Percentiles rank a stretch among this genome's conserved stretches.
phyloP scores from a whole-genome alignment of 1,140 invertebrate species.

The Pseudomyrmex gracilis region DNA sequence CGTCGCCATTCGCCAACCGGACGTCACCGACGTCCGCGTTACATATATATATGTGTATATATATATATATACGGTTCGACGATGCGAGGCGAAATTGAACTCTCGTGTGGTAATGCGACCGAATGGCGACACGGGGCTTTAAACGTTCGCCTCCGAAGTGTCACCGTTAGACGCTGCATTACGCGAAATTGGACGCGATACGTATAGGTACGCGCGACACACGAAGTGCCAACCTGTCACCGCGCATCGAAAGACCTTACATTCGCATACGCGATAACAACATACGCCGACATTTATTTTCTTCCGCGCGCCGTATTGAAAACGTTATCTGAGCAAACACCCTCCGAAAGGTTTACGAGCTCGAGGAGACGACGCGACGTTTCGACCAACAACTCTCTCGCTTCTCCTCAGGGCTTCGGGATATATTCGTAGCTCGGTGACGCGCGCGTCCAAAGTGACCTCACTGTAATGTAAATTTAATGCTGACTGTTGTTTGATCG shows the following conservation, averaged over 20 bases:
- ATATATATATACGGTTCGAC: not conserved
- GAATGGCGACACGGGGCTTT: slow-evolving; percentile 23
- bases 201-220: not conserved
- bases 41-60: no score
- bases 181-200: slow-evolving; percentile 38
- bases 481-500: not conserved
- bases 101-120: slow-evolving; percentile 2
- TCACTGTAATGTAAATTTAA: slow-evolving; percentile 39
- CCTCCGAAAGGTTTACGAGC: slow-evolving; percentile 12
- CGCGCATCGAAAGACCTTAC: no score
- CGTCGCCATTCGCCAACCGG: slow-evolving; percentile 25
- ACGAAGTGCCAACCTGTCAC: no score
- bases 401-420: no score
- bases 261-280: no score
- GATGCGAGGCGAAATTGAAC: slow-evolving; percentile 42
- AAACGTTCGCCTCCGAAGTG: slow-evolving; percentile 8
- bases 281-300: not conserved
- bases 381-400: not conserved
- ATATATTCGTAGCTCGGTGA: not conserved
- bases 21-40: slow-evolving; percentile 29
- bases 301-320: not conserved
- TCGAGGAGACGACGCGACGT: not conserved
- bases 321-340: not conserved
- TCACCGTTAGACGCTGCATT: slow-evolving; percentile 37
- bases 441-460: not conserved